Percentiles rank a stretch among this genome's conserved stretches.
Conservation (phyloP, 2,888 invertebrate genomes). For the Noctua janthe region DNA sequence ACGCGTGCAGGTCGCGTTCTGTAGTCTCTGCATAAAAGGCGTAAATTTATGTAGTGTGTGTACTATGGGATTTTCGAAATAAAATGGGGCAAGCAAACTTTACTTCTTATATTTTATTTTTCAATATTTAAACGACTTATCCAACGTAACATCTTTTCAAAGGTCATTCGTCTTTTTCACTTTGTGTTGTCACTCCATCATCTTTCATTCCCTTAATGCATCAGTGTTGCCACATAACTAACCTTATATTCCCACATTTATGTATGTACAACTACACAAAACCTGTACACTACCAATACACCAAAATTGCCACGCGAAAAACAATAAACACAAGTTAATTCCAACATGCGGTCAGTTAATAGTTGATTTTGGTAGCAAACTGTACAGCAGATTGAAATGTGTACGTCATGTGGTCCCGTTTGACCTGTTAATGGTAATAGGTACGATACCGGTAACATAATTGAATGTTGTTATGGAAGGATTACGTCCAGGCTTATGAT, state of each 20-base stretch:
- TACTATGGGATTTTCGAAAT: no score
- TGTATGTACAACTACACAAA: background rate
- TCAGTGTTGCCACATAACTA: no score
- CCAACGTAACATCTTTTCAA: no score
- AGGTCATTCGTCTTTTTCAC: no score
- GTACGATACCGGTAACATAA: constrained; percentile 35
- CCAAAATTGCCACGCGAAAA: constrained; percentile 26
- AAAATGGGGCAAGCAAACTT: no score
- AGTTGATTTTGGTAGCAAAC: constrained; percentile 71
- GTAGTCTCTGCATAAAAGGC: background rate
- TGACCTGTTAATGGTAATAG: constrained; percentile 48
- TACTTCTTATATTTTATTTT: no score
- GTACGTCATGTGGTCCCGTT: constrained; percentile 44
- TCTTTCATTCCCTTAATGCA: no score
- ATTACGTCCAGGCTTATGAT: constrained; percentile 16
- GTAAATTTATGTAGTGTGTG: background rate
- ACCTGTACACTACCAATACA: background rate
- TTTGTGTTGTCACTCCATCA: no score
- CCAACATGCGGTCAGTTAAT: constrained; percentile 73
- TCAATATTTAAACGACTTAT: no score
- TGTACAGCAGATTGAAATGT: constrained; percentile 55
- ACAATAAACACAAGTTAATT: constrained; percentile 56
- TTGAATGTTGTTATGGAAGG: constrained; percentile 35
- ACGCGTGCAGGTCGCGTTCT: background rate
- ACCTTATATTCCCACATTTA: no score